A percentile compares a stretch with the other conserved stretches of the same genome.
Evolutionary conservation across 1,140 invertebrate genomes (phyloP).

Genomic region (Halyomorpha halys): DNA sequence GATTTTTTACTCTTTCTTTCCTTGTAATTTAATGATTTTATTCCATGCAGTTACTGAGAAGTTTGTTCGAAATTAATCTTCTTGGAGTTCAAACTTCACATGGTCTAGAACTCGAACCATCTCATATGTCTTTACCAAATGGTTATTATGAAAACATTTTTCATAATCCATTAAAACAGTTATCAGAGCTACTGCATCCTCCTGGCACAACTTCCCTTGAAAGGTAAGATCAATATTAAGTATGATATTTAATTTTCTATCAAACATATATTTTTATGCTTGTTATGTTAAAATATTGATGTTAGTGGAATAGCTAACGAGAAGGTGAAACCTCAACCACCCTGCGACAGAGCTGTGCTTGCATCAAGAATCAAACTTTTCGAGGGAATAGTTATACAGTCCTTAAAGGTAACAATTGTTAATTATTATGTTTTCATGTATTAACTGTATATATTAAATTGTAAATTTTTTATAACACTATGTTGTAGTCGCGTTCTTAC

Average conservation of each 20-base stretch:
- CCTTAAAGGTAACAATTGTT: conserved; percentile 48
- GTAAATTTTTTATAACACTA: no score
- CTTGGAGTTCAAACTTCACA: neutral
- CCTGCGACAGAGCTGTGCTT: conserved; percentile 38
- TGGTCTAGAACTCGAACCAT: neutral
- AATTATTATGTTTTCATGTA: conserved; percentile 21
- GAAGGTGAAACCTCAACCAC: conserved; percentile 8
- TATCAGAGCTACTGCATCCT: neutral
- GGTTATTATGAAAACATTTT: conserved; percentile 19
- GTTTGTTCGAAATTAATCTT: conserved; percentile 49
- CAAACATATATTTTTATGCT: neutral
- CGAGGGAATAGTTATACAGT: conserved; percentile 81
- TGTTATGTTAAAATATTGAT: neutral
- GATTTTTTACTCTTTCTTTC: neutral
- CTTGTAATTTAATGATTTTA: neutral
- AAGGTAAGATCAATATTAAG: neutral
- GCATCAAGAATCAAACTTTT: conserved; percentile 75
- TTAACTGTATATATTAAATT: no score
- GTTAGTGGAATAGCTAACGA: conserved; percentile 1
- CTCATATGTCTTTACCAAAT: neutral
- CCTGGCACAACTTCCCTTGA: neutral
- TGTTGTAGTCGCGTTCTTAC: no score
- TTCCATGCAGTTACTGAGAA: conserved; percentile 55
- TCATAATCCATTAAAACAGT: conserved; percentile 9
- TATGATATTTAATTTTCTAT: neutral